phyloP scores from a whole-genome alignment of 92 coral and sea anemone genomes.

The Bergia puertoricense region DNA sequence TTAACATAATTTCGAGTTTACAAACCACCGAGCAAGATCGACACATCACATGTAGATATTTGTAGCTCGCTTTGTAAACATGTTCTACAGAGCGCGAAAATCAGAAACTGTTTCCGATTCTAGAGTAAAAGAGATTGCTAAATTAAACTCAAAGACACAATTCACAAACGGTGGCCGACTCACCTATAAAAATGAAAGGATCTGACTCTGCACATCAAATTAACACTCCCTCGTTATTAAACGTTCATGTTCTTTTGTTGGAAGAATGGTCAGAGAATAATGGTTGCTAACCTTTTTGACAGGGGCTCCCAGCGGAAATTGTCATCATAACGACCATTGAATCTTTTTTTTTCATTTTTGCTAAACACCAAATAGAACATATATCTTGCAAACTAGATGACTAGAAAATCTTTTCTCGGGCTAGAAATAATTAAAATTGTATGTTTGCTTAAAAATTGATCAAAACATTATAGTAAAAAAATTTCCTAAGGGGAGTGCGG shows the following conservation, averaged over 20 bases:
- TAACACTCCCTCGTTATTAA: background rate
- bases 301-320: slow-evolving; percentile 16
- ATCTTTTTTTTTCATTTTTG: no score
- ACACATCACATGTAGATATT: no score
- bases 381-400: background rate
- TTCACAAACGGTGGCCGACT: background rate
- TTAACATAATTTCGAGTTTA: background rate
- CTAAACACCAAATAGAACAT: no score
- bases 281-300: background rate
- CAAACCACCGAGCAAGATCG: background rate
- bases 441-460: background rate
- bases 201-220: background rate
- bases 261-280: background rate
- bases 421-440: background rate
- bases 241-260: background rate
- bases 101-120: no score
- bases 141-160: background rate
- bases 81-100: background rate
- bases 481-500: background rate
- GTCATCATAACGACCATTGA: no score
- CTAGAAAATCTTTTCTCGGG: background rate
- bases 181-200: background rate
- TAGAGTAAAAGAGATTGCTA: background rate
- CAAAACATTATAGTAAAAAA: background rate
- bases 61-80: background rate